These are phyloP conservation scores for Schizopygopsis pylzovi DNA, from an alignment of 2,797 vertebrate species.

Conservation along the genomic window DNA sequence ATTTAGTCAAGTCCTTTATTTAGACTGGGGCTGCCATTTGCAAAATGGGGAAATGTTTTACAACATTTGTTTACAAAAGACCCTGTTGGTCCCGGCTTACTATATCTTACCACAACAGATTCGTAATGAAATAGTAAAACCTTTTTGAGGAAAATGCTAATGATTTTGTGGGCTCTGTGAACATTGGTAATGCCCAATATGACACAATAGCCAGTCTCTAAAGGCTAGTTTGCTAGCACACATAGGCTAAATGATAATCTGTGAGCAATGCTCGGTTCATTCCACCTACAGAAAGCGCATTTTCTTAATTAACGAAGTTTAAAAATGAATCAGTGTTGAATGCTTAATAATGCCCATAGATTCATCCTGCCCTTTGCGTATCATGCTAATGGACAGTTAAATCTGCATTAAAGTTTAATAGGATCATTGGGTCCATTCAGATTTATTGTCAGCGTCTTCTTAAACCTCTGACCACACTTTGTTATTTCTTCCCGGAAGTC, in stretches of 20 bases:
- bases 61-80: neutral
- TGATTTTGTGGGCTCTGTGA: neutral
- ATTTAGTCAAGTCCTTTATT: neutral
- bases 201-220: slow-evolving; percentile 5
- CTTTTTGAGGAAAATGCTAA: neutral
- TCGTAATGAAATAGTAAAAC: neutral
- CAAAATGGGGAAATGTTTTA: neutral
- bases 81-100: neutral
- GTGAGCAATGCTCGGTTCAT: slow-evolving; percentile 21
- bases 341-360: slow-evolving; percentile 55
- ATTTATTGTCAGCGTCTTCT: slow-evolving; percentile 65
- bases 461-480: slow-evolving; percentile 65
- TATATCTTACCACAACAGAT: neutral
- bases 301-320: slow-evolving; percentile 58
- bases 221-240: slow-evolving; percentile 18
- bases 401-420: slow-evolving; percentile 70
- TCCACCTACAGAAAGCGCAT: slow-evolving; percentile 39
- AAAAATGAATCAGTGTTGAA: slow-evolving; percentile 59
- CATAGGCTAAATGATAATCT: slow-evolving; percentile 6
- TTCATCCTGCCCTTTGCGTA: slow-evolving; percentile 58
- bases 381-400: slow-evolving; percentile 66
- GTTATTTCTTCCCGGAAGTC: slow-evolving; percentile 67
- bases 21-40: neutral
- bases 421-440: slow-evolving; percentile 67
- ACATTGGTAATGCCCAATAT: slow-evolving; percentile 1